Base-by-base conservation (phyloP, 2,797 vertebrate species). In the Hyperoplus lanceolatus region DNA sequence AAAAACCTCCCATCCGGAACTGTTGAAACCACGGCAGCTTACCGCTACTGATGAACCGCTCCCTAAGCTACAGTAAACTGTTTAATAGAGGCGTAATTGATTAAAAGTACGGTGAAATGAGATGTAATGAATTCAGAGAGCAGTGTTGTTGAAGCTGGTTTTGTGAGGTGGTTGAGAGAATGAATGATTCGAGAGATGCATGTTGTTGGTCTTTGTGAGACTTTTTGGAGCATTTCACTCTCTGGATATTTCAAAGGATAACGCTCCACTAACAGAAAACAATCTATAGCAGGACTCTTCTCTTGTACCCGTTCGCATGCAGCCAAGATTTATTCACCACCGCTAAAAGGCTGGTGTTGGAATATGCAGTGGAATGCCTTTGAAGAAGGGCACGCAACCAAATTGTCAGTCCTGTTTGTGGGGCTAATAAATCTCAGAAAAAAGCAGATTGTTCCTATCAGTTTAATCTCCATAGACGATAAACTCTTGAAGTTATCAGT, bases 1-100 rank as follows among this genome's bases (percentile, higher is more conserved):
- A 29, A 87, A 94, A 95, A 93, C 90, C 94, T 83, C 74, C 95
- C 94, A 95, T 93, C 94, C 91, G 94, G 93, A 95, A 96, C 94
- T 88, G 90, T 77, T 88, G 73, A 73, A 87, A 90, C 89, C 82
- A 61, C 14, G 41, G 81, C 55, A 8, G 70, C 89, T 90, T 81
- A 89, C 79, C 51, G 81, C 50, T 53, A 29, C 82, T 87, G 90
- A 92, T 86, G 85, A 91, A 83, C 77, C 76, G 82, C 74, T 83
- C 80, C 73, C 50, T 3, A 18, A 64, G 86, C 76, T 81, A 87
- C 90, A 80, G 87, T 71, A 72, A 81, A 83, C 73, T 68, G 69
- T 81, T 91, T 87, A 90, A 88, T 92, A 38, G 89, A 90, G 73
- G 79, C 21, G 12, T 92, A 94, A 94, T 92, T 93, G 92, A 93